These are phyloP conservation scores for Collichthys lucidus DNA, from an alignment of 2,113 vertebrate species.

Conservation along the genomic window DNA sequence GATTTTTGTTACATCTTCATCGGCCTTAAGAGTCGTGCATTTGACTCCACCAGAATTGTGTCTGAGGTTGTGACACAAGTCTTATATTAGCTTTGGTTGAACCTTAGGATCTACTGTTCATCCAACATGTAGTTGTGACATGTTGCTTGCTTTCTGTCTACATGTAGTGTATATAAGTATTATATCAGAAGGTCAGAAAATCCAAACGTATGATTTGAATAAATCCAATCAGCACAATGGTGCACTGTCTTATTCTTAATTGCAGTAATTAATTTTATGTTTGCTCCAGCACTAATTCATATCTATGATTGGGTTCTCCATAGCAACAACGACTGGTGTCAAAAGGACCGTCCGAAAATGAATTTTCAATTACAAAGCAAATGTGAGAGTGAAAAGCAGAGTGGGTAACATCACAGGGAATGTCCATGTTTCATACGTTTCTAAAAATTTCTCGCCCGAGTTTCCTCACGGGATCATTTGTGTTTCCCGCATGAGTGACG, in stretches of 20 bases:
- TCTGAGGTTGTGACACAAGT: no score
- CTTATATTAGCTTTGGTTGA: neutral
- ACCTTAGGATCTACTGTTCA: neutral
- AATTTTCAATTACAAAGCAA: neutral
- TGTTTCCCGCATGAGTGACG: no score
- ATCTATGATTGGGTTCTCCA: neutral
- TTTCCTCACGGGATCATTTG: no score
- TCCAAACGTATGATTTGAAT: neutral
- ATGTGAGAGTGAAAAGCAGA: neutral
- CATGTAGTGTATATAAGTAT: no score
- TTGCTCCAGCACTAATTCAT: neutral
- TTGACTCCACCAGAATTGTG: no score
- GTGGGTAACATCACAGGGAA: neutral
- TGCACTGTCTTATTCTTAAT: no score
- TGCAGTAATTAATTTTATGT: neutral
- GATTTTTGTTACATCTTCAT: no score
- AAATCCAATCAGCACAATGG: neutral
- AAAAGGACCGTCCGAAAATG: neutral
- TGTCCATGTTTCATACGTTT: no score
- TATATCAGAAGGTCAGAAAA: neutral
- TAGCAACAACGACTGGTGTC: neutral
- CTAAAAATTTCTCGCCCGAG: no score
- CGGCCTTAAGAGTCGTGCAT: no score
- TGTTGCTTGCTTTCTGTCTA: neutral
- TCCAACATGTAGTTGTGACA: neutral